Evolutionary conservation across 2,113 vertebrate genomes (phyloP), one percentile per base, ranked within the genome.

Genomic region (Cisticola juncidis): DNA sequence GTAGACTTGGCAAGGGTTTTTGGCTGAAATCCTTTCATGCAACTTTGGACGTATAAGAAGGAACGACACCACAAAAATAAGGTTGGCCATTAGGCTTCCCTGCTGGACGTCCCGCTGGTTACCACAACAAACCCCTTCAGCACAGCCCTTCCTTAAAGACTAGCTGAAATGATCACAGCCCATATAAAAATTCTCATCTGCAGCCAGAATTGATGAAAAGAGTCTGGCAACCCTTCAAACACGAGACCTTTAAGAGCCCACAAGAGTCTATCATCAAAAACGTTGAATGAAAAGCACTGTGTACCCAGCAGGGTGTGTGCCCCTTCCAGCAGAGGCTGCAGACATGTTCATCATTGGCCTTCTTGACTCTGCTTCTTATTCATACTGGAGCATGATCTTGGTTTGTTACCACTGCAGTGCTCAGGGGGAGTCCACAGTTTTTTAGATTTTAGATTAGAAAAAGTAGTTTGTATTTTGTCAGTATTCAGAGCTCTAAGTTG

Each of bases 81-180:
- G 18, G 42, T 5, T 53, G 9, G 7, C 68, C 26, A 48, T 90
- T 35, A 44, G 50, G 38, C 33, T 47, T 66, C 14, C 13, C 8
- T 51, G 4, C 11, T 62, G 11, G 44, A 16, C 36, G 3, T 72
- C 45, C 24, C 6, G 3, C 57, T 2, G 1, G 6, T 2, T 1
- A 82, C 20, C 17, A 3, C 44, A 51, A 58, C 40, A 81, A 73
- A 69, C 15, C 6, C 26, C 14, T 42, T 57, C 35, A 73, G 69
- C 50, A 47, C 31, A 60, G 26, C 22, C 16, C 40, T 79, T 86
- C 51, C 48, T 31, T 72, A 61, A 77, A 40, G 31, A 69, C 14
- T 17, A 60, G 14, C 36, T 73, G 47, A 94, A 91, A 81, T 31
- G 2, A n/a, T 45, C 28, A 50, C 38, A 70, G 23, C 26, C 8